Percentiles rank a stretch among this genome's conserved stretches.
These are phyloP conservation scores for Stenichneumon culpator DNA, from an alignment of 2,888 invertebrate species.

Conservation along the genomic window DNA sequence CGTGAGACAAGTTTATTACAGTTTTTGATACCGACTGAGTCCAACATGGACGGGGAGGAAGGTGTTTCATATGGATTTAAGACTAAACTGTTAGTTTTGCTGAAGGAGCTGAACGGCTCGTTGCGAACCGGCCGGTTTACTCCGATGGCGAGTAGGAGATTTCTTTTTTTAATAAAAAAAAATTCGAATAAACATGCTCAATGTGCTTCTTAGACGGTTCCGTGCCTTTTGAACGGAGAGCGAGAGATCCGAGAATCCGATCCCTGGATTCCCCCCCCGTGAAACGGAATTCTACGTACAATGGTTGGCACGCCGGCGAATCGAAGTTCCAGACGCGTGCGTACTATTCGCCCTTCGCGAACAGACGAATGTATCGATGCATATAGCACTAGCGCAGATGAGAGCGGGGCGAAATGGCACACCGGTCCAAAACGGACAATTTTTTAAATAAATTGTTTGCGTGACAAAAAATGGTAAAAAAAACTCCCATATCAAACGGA, in stretches of 20 bases:
- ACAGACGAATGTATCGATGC: neutral
- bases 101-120: neutral
- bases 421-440: too few relatives aligned
- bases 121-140: neutral
- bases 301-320: slow-evolving; percentile 43
- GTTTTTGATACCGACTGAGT: too few relatives aligned
- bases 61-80: neutral
- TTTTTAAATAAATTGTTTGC: neutral
- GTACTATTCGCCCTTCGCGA: neutral
- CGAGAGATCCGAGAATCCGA: neutral
- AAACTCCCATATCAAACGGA: neutral
- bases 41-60: too few relatives aligned
- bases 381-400: neutral
- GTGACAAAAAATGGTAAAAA: neutral
- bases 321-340: slow-evolving; percentile 45
- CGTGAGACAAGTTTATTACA: too few relatives aligned
- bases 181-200: neutral
- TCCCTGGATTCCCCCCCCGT: slow-evolving; percentile 22
- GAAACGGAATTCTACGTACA: slow-evolving; percentile 42
- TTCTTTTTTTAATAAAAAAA: too few relatives aligned
- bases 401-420: neutral
- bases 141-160: neutral
- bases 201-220: neutral
- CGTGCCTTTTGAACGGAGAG: neutral
- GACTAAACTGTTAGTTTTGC: neutral